phyloP scores from a whole-genome alignment of 2,888 invertebrate species.

The Drosophila phalerata region DNA sequence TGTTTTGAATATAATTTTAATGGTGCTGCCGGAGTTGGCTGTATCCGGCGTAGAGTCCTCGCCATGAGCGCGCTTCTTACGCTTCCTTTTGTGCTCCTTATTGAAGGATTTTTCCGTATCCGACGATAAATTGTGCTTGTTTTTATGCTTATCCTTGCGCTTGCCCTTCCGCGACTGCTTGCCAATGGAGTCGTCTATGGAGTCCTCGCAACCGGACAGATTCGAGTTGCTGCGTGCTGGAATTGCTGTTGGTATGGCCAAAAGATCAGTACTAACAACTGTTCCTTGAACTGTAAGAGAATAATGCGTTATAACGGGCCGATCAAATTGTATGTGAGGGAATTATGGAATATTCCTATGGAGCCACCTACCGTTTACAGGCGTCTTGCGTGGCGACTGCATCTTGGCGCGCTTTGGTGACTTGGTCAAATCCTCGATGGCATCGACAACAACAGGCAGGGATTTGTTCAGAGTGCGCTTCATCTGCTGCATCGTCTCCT shows the following conservation, averaged over 20 bases:
- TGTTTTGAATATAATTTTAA: constrained; percentile 89
- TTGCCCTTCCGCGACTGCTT: constrained; percentile 88
- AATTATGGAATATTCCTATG: too few relatives aligned
- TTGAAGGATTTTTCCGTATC: constrained; percentile 88
- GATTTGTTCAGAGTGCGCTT: constrained; percentile 61
- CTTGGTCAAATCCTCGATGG: constrained; percentile 47
- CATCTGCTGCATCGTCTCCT: constrained; percentile 26
- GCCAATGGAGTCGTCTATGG: constrained; percentile 64
- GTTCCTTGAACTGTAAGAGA: constrained; percentile 36
- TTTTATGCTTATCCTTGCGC: constrained; percentile 91
- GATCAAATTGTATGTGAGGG: too few relatives aligned
- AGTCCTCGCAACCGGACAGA: constrained; percentile 63
- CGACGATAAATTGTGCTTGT: constrained; percentile 87
- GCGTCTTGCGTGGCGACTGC: constrained; percentile 67
- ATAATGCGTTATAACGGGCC: background rate
- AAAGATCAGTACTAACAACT: constrained; percentile 24
- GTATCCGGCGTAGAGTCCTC: constrained; percentile 75
- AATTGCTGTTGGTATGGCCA: constrained; percentile 49
- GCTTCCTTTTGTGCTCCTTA: constrained; percentile 92
- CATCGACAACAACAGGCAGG: constrained; percentile 46
- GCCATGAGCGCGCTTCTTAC: constrained; percentile 90
- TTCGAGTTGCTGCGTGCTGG: constrained; percentile 37
- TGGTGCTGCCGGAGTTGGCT: constrained; percentile 85
- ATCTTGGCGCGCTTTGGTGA: constrained; percentile 65
- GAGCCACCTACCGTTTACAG: constrained; percentile 54